Conservation (phyloP, 2,797 vertebrate genomes). For the Chiroxiphia lanceolata region DNA sequence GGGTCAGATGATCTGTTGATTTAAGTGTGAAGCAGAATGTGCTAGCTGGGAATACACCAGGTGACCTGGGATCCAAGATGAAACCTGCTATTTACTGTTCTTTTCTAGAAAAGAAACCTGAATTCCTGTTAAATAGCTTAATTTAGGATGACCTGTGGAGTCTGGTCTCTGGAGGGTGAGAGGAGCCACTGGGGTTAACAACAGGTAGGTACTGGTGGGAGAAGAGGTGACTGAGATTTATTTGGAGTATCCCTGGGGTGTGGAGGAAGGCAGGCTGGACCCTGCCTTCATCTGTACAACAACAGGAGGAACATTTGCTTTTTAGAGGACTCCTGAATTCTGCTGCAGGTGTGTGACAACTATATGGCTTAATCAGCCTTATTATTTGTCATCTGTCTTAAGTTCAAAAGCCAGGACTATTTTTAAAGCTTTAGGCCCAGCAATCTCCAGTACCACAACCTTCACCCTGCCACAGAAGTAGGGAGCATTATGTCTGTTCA, state of each 20-base stretch:
- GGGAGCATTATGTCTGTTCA: background rate
- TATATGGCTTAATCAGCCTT: background rate
- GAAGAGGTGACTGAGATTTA: background rate
- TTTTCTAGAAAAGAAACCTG: background rate
- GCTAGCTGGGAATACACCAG: background rate
- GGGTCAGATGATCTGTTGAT: background rate
- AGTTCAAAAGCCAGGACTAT: background rate
- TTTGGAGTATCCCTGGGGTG: background rate
- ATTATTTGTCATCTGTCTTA: background rate
- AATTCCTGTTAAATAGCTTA: background rate
- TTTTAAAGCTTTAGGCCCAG: background rate
- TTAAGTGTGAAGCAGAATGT: background rate
- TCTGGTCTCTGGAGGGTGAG: background rate
- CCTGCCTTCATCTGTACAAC: background rate
- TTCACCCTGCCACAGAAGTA: background rate
- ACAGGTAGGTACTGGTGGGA: background rate
- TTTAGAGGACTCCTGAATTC: background rate
- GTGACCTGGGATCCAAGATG: background rate
- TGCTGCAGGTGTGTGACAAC: background rate
- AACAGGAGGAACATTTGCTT: accelerated
- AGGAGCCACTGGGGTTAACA: background rate
- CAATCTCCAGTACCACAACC: no score
- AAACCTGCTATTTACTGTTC: background rate
- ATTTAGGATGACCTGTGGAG: background rate
- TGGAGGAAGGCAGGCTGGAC: background rate